A percentile compares a stretch with the other conserved stretches of the same genome.
Evolutionary conservation across 2,113 vertebrate species (phyloP).

Genomic region (Ophthalmolycus amberensis): DNA sequence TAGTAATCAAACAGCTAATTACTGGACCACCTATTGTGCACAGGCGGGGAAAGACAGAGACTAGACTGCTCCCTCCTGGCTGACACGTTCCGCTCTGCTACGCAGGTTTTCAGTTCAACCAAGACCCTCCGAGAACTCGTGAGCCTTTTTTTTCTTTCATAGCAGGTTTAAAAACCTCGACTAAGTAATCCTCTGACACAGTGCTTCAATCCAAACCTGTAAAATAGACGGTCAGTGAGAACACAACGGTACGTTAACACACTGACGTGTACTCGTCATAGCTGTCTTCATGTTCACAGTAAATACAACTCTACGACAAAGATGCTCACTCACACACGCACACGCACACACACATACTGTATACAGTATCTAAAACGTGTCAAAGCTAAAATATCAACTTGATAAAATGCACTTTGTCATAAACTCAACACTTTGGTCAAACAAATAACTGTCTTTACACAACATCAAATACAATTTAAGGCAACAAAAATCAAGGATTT

Average conservation of each 20-base stretch:
- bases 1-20: conserved; percentile 57
- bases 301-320: conserved; percentile 54
- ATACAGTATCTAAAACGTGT: conserved; percentile 39
- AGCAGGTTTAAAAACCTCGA: conserved; percentile 36
- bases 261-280: conserved; percentile 9
- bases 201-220: conserved; percentile 35
- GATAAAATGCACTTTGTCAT: conserved; percentile 79
- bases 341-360: conserved; percentile 10
- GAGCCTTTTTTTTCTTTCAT: conserved; percentile 40
- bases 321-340: neutral
- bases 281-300: conserved; percentile 43
- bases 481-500: conserved; percentile 73
- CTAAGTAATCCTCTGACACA: conserved; percentile 29
- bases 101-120: conserved; percentile 36
- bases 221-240: conserved; percentile 40
- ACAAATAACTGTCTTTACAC: conserved; percentile 65
- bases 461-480: conserved; percentile 77
- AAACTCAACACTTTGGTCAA: conserved; percentile 86
- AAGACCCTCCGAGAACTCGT: conserved; percentile 21
- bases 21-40: conserved; percentile 35
- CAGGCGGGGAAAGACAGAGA: conserved; percentile 26
- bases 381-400: conserved; percentile 53
- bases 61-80: conserved; percentile 33
- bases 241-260: conserved; percentile 35
- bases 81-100: neutral